phyloP scores from a whole-genome alignment of 2,888 invertebrate genomes.

The Sussaba pulchella region DNA sequence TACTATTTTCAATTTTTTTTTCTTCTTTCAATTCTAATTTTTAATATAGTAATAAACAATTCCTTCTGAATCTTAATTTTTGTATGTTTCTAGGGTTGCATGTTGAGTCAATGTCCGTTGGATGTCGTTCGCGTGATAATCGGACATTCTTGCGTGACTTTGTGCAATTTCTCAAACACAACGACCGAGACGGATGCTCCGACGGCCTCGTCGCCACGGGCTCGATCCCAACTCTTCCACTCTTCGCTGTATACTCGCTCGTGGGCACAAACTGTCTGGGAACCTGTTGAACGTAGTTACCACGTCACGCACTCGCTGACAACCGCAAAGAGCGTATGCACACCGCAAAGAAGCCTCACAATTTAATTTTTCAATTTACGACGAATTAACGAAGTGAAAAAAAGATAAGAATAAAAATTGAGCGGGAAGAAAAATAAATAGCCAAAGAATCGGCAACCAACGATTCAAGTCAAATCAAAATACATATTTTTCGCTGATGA shows the following conservation, averaged over 20 bases:
- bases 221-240: background rate
- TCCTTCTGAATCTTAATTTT: too few relatives aligned
- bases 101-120: background rate
- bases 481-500: too few relatives aligned
- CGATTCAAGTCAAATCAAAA: too few relatives aligned
- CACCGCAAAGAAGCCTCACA: conserved; percentile 16
- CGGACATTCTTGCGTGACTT: conserved; percentile 21
- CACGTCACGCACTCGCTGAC: conserved; percentile 41
- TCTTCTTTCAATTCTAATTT: conserved; percentile 13
- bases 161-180: conserved; percentile 41
- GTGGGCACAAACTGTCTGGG: conserved; percentile 16
- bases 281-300: conserved; percentile 64
- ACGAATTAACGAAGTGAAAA: background rate
- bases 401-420: background rate
- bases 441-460: too few relatives aligned
- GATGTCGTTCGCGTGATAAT: conserved; percentile 30
- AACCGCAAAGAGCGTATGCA: background rate
- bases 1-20: background rate
- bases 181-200: conserved; percentile 2
- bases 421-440: too few relatives aligned
- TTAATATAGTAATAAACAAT: too few relatives aligned
- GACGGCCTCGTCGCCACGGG: conserved; percentile 6
- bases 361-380: background rate
- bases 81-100: too few relatives aligned
- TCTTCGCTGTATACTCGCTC: conserved; percentile 31